Base-by-base conservation (phyloP, 2,888 invertebrate genomes). In the Frankliniella intonsa region DNA sequence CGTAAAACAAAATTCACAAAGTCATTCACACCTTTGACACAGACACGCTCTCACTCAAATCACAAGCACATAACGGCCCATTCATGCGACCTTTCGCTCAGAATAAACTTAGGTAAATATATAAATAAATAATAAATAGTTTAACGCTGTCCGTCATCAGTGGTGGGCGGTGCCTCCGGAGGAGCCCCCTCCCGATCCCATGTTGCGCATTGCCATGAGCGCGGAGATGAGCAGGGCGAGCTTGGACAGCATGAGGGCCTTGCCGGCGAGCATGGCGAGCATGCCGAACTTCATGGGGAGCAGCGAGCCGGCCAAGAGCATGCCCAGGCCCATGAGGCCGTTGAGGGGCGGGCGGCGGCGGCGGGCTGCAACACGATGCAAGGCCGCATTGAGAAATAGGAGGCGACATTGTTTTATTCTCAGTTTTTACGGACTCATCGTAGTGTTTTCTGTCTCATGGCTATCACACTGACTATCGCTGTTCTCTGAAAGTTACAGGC, bases 191-290 rank as follows among this genome's bases (percentile, higher is more conserved):
- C 80, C 55, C 62, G 51, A 25, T 22, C 82, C 83, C 49, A 81
- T 51, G 27, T 83, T 83, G 81, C 83, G 83, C 69, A 84, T 76
- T 17, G 83, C 84, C 38, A 83, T 55, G n/a, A 84, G 82, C 9
- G 82, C 83, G 17, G 84, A 82, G 51, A 84, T 38, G 55, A 82
- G 83, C 9, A 84, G 82, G 25, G 84, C 83, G 69, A 84, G 80
- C 82, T 83, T 83, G 80, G 83, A 82, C 81, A 82, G 81, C 84
- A 84, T 84, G 50, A 84, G 81, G 14, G 84, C 84, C 80, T 84
- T 84, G n/a, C 84, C 84, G 55, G 83, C 83, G 82, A 84, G 83
- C 81, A 83, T 81, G 17, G 84, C 84, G 65, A 84, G 51, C 80
- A 82, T 82, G 27, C 83, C 84, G 81, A 84, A 50, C 69, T 83